Percentiles rank a stretch among this genome's conserved stretches.
These are phyloP conservation scores for Cephus pygmeus DNA, from an alignment of 2,888 invertebrate species.

Conservation along the genomic window DNA sequence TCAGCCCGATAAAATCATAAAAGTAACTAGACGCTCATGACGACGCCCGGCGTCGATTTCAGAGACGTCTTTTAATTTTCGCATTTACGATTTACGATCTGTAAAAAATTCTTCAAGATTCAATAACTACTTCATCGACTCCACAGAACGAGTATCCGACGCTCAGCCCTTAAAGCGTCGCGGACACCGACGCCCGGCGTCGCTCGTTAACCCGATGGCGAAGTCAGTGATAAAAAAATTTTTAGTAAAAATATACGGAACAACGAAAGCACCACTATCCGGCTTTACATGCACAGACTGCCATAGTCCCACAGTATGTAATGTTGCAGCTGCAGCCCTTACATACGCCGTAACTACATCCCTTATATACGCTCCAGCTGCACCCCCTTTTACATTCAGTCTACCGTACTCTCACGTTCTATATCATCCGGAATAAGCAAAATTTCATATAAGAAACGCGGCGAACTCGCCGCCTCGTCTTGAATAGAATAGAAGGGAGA, in stretches of 20 bases:
- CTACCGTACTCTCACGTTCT: neutral
- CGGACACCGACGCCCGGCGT: neutral
- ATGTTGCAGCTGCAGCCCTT: too few species aligned
- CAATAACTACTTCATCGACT: neutral
- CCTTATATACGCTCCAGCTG: neutral
- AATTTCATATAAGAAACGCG: neutral
- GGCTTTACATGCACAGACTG: neutral
- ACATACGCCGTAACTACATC: too few species aligned
- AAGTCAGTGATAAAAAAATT: neutral
- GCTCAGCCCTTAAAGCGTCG: neutral
- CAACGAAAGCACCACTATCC: neutral
- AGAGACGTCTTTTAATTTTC: neutral
- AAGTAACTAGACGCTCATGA: neutral
- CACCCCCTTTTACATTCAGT: neutral
- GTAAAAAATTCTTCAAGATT: too few species aligned
- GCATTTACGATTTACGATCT: neutral
- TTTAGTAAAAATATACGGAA: neutral
- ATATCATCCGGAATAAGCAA: neutral
- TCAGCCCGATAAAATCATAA: neutral
- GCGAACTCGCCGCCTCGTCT: too few species aligned
- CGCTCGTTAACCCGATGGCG: neutral
- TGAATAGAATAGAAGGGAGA: neutral
- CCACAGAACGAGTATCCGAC: neutral
- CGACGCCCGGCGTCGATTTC: neutral
- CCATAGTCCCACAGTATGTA: neutral